Evolutionary conservation across 2,113 vertebrate genomes (phyloP).

Genomic region (Mustela nigripes): DNA sequence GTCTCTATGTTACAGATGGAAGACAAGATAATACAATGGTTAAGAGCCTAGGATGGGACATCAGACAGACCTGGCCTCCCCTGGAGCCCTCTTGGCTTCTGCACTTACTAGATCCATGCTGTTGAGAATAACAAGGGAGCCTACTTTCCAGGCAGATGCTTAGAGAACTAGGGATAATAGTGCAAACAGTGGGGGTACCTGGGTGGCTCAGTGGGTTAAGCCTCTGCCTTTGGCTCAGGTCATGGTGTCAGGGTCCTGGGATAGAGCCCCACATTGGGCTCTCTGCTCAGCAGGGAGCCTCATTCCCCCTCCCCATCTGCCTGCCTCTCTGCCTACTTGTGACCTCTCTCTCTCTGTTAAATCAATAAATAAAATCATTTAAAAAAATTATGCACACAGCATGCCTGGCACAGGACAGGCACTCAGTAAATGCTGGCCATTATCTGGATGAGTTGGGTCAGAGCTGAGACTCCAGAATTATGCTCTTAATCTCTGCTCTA

Average conservation of each 20-base stretch:
- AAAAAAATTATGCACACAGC: background rate
- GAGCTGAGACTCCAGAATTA: background rate
- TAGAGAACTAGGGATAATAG: background rate
- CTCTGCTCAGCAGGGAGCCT: too few species aligned
- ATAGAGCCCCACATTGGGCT: rapidly evolving
- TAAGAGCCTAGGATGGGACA: background rate
- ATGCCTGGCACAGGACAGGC: background rate
- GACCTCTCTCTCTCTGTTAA: too few species aligned
- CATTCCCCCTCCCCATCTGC: too few species aligned
- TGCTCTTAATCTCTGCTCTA: background rate
- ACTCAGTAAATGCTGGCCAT: background rate
- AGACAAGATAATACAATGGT: background rate
- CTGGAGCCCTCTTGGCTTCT: background rate
- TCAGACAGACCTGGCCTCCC: background rate
- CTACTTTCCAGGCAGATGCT: background rate
- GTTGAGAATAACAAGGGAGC: background rate
- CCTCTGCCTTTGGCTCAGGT: too few species aligned
- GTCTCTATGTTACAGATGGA: background rate
- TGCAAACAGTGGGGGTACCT: too few species aligned
- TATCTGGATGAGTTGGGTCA: background rate
- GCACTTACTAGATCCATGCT: background rate
- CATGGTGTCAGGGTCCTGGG: too few species aligned
- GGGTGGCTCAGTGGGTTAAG: too few species aligned
- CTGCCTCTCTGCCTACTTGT: too few species aligned
- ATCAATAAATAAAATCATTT: too few species aligned